Evolutionary conservation across 92 coral and sea anemone genomes (phyloP).

Genomic region (Metridium senile): DNA sequence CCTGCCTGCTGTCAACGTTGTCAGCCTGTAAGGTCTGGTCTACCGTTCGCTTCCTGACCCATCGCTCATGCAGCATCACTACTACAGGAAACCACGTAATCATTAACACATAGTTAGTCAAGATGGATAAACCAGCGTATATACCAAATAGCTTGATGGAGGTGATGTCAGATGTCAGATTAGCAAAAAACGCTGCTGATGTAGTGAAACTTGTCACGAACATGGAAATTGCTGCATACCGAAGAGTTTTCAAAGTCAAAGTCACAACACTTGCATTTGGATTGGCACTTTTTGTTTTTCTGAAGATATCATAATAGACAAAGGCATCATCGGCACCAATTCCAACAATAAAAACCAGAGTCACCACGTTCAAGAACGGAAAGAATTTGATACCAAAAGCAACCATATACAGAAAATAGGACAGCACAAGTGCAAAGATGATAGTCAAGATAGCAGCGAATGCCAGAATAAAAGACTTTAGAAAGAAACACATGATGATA

Average conservation of each 20-base stretch:
- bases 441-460: too few relatives aligned
- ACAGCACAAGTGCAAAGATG: too few relatives aligned
- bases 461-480: too few relatives aligned
- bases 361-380: slow-evolving; percentile 79
- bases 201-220: too few relatives aligned
- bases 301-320: slow-evolving; percentile 92
- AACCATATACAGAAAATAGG: slow-evolving; percentile 83
- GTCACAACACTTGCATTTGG: slow-evolving; percentile 68
- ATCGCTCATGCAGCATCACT: slow-evolving; percentile 81
- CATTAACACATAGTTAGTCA: slow-evolving; percentile 85
- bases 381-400: too few relatives aligned
- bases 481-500: slow-evolving; percentile 73
- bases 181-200: too few relatives aligned
- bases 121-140: slow-evolving; percentile 82
- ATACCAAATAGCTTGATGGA: too few relatives aligned
- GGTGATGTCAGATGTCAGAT: slow-evolving; percentile 77
- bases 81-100: slow-evolving; percentile 92
- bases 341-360: slow-evolving; percentile 83
- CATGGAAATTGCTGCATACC: slow-evolving; percentile 91
- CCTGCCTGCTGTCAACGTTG: neutral
- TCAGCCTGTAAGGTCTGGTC: slow-evolving; percentile 14
- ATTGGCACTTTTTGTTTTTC: slow-evolving; percentile 68
- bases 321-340: too few relatives aligned
- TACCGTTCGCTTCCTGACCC: slow-evolving; percentile 54
- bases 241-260: too few relatives aligned